Base-by-base conservation (phyloP, 2,888 invertebrate species). In the Panopea generosa region DNA sequence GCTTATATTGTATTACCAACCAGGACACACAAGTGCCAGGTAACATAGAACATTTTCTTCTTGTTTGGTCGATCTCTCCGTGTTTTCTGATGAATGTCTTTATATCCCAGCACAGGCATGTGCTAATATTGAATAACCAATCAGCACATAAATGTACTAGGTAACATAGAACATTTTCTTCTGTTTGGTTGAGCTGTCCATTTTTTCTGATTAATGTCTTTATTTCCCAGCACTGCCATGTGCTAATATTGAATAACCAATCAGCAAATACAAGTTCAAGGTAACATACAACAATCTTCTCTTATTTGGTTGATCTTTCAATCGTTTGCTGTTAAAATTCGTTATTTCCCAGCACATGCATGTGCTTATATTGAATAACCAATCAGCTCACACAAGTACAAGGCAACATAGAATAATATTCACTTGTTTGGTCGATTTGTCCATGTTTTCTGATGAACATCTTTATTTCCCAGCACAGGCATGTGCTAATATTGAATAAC, bases 21-120 rank as follows among this genome's bases (percentile, higher is more conserved):
- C 45, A 45, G 45, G 7, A 52, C n/a, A 63, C 49, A 26, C 55
- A 27, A 20, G 55, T 65, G 27, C 65, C 6, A 55, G 55, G 43
- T 16, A 63, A 63, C 49, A 61, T 20, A 33, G 61, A 27, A 16
- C 20, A 43, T 11, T 38, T 45, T 47, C 45, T n/a, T 45, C n/a
- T 45, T 3, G 20, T 33, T 11, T 11, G 4, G 33, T 33, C 16
- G 16, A 45, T 45, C 16, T 18, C n/a, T 9, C 4, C 16, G 6
- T 18, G 4, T 18, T 45, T 45, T 4, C 45, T 18, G 63, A 6
- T 45, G 20, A 18, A 45, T 45, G 45, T 4, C 45, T 16, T 2
- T 53, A 27, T 53, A 24, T 53, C 53, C 53, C 53, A 24, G 27
- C 59, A 68, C 60, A 68, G 52, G 53, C 60, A 68, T 60, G 68